Evolutionary conservation across 2,113 vertebrate genomes (phyloP).

Genomic region (Stictonetta naevosa): DNA sequence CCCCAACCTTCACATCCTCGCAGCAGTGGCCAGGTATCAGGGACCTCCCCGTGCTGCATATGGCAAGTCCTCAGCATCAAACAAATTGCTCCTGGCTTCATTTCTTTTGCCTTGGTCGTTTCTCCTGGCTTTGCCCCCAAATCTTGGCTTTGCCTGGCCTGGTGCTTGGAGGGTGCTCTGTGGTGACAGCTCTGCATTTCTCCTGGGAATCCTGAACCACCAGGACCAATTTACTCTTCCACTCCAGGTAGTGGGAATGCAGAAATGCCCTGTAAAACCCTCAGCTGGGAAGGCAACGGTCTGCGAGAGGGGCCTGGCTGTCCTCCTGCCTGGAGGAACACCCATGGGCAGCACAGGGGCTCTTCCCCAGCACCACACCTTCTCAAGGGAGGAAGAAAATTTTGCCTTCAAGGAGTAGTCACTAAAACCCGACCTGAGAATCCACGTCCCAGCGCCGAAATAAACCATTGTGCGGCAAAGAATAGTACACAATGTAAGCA

Average conservation of each 20-base stretch:
- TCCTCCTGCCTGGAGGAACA: neutral
- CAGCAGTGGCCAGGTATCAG: neutral
- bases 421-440: slow-evolving; percentile 52
- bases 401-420: slow-evolving; percentile 27
- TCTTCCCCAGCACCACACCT: neutral
- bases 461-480: slow-evolving; percentile 65
- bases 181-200: neutral
- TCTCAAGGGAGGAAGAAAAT: neutral
- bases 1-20: fast-evolving
- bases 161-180: neutral
- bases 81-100: neutral
- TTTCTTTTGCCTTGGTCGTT: neutral
- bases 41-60: neutral
- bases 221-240: neutral
- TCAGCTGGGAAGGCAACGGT: neutral
- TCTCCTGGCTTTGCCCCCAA: neutral
- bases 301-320: neutral
- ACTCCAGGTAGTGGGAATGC: neutral
- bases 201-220: neutral
- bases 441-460: slow-evolving; percentile 57
- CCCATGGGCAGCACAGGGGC: neutral
- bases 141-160: neutral
- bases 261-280: neutral
- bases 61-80: neutral
- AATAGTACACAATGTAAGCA: slow-evolving; percentile 70